These are phyloP conservation scores for Mormoops blainvillei DNA, from an alignment of 2,113 vertebrate species.

Conservation along the genomic window DNA sequence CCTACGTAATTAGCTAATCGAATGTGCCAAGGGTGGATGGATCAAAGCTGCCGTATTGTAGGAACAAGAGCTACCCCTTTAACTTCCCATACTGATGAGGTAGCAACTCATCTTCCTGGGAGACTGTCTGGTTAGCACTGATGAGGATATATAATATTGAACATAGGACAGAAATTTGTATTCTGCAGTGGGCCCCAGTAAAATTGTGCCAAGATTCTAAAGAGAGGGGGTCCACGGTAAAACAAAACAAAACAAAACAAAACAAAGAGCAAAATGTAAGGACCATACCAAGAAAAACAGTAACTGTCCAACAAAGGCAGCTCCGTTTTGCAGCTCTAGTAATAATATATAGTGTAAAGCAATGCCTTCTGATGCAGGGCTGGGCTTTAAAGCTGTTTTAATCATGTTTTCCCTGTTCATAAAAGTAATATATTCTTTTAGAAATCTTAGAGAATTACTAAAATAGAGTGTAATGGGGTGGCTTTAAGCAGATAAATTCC, in stretches of 20 bases:
- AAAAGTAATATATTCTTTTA: neutral
- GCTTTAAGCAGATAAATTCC: neutral
- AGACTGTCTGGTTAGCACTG: neutral
- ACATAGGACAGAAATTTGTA: neutral
- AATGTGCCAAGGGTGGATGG: neutral
- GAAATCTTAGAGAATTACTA: neutral
- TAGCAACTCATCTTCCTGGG: neutral
- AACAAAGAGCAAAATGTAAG: neutral
- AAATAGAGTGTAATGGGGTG: neutral
- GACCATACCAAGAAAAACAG: neutral
- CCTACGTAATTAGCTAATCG: neutral
- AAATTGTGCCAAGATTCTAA: neutral
- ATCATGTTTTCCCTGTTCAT: neutral
- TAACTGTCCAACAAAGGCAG: neutral
- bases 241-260: too few species aligned
- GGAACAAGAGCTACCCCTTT: neutral
- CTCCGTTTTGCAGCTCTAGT: neutral
- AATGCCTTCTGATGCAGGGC: neutral
- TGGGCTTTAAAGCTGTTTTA: neutral
- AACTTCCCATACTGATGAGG: neutral
- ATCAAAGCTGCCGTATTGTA: neutral
- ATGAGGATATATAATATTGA: neutral
- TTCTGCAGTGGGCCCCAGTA: neutral
- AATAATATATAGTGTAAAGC: neutral
- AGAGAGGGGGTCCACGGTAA: neutral